A percentile compares a stretch with the other conserved stretches of the same genome.
Evolutionary conservation across 1,140 invertebrate species (phyloP).

Genomic region (Elymnias hypermnestra): DNA sequence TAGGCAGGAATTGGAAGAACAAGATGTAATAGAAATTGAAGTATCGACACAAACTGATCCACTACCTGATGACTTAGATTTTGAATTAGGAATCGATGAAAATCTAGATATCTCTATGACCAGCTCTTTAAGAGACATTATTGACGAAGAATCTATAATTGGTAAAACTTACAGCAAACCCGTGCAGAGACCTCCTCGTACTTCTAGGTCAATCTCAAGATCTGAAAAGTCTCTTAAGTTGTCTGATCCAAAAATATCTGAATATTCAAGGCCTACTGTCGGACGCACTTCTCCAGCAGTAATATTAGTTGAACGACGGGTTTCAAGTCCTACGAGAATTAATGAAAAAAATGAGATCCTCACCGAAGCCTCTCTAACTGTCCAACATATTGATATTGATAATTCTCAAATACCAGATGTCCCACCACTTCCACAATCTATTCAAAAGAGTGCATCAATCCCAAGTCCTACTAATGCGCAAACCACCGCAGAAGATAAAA

Average conservation of each 20-base stretch:
- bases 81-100: conserved; percentile 79
- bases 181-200: conserved; percentile 52
- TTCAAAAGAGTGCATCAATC: conserved; percentile 25
- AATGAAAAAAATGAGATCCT: conserved; percentile 72
- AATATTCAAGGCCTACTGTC: conserved; percentile 71
- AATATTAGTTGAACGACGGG: conserved; percentile 77
- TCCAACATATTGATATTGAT: conserved; percentile 64
- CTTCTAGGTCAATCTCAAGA: conserved; percentile 60
- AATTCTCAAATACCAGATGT: conserved; percentile 56
- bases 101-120: conserved; percentile 64
- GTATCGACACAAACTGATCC: conserved; percentile 89
- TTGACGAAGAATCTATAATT: conserved; percentile 56
- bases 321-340: conserved; percentile 76
- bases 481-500: conserved; percentile 39
- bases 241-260: conserved; percentile 76
- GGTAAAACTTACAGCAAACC: conserved; percentile 40
- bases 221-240: conserved; percentile 74
- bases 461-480: conserved; percentile 21
- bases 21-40: conserved; percentile 79
- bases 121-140: conserved; percentile 57
- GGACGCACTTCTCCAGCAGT: conserved; percentile 78
- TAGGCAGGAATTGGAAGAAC: conserved; percentile 27
- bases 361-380: conserved; percentile 76
- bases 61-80: conserved; percentile 84
- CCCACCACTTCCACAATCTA: conserved; percentile 53